Evolutionary conservation across 2,113 vertebrate species (phyloP), one percentile per base, ranked within the genome.

Genomic region (Eubucco bourcierii): DNA sequence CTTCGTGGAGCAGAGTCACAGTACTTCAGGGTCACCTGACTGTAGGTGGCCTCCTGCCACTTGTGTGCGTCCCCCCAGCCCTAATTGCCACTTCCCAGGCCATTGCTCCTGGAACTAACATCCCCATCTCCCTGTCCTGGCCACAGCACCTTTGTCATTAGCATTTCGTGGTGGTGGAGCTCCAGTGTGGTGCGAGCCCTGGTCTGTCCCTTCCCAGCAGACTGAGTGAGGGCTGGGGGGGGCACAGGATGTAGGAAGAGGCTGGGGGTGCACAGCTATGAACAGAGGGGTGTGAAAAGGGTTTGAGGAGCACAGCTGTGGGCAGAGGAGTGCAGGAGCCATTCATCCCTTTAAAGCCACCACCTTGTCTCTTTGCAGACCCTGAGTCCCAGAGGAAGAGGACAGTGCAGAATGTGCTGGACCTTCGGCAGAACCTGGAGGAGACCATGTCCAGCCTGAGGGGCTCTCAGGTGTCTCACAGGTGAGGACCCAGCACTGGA

Each of bases 401-500:
- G 80, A 99, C 99, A 0, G 99, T 99, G 66, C 99, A 99, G 97
- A 99, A 99, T 81, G 99, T 99, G 34, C 96, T 99, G 94, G 99
- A 99, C 96, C 98, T 99, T 60, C 98, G 99, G 61, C 99, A 99
- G 95, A 99, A 99, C 97, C 97, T 99, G 97, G 99, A 99, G 91
- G 99, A 99, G 90, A 99, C 99, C 90, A 99, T 99, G 99, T 99
- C 98, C 87, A 99, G 99, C 94, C 97, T 99, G 67, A 98, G 98
- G 87, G 99, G 99, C 61, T 99, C 98, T 58, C 98, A 99, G 95
- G 98, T 99, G 73, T 98, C 98, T 85, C 99, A 99, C 98, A 99
- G 99, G 99, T 99, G 85, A 97, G 97, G 8, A 9, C 14, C 11
- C 0, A 2, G 31, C n/a, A 37, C 33, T 0, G 0, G 16, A 68